phyloP scores from a whole-genome alignment of 2,797 vertebrate species.

The Amblyopsis hoosieri region DNA sequence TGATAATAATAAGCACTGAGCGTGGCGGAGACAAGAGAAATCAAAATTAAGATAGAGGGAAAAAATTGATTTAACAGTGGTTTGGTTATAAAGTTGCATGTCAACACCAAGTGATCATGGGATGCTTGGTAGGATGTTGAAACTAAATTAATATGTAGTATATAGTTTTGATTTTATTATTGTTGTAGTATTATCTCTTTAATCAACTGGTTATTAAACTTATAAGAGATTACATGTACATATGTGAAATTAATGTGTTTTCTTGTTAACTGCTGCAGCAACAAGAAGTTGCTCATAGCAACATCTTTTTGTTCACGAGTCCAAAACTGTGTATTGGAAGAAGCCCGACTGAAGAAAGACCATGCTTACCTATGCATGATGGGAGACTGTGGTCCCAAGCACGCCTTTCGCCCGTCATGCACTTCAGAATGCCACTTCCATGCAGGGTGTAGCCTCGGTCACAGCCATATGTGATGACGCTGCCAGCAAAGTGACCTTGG shows the following conservation, averaged over 20 bases:
- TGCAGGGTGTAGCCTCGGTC: conserved; percentile 95
- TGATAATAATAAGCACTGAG: neutral
- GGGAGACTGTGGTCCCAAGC: conserved; percentile 94
- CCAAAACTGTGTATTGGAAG: neutral
- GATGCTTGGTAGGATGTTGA: neutral
- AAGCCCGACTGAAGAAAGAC: neutral
- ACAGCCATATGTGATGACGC: conserved; percentile 92
- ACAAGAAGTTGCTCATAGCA: too few species aligned
- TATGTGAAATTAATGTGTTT: too few species aligned
- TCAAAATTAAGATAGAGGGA: conserved; percentile 5
- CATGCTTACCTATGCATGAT: conserved; percentile 89
- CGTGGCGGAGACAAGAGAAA: neutral
- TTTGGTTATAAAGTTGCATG: too few species aligned
- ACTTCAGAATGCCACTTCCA: conserved; percentile 89
- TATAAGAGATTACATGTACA: too few species aligned
- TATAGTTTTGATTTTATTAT: too few species aligned
- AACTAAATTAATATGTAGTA: too few species aligned
- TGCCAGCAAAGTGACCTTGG: conserved; percentile 95
- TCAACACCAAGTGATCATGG: neutral
- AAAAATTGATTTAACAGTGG: neutral
- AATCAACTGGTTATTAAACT: too few species aligned
- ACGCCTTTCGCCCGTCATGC: conserved; percentile 95
- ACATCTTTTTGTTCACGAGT: too few species aligned
- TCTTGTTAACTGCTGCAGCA: too few species aligned
- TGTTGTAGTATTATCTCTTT: too few species aligned